Conservation (phyloP, 37 sponge, comb jelly and placozoan species). For the Agelas oroides region DNA sequence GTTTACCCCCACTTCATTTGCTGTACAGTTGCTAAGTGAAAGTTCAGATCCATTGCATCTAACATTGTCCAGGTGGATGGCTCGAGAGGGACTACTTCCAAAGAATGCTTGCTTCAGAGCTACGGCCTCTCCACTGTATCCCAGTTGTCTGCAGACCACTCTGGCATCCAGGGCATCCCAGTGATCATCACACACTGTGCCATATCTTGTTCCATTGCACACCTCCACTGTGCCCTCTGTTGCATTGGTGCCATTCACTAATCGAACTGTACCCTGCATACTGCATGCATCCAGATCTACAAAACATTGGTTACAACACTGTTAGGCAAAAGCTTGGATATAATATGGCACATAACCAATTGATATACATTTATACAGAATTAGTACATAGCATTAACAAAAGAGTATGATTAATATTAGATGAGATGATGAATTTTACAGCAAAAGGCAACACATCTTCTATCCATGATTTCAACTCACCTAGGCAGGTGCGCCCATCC, state of each 20-base stretch:
- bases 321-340: no score
- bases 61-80: background rate
- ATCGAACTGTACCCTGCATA: background rate
- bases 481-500: background rate
- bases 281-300: background rate
- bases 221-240: conserved; percentile 16
- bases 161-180: conserved; percentile 33
- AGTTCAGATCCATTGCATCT: conserved; percentile 38
- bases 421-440: no score
- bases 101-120: background rate
- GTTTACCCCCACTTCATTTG: background rate
- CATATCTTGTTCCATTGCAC: conserved; percentile 3
- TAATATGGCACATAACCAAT: no score
- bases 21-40: conserved; percentile 15
- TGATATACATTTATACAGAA: no score
- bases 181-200: conserved; percentile 27
- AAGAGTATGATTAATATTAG: no score
- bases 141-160: conserved; percentile 18
- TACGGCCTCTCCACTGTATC: background rate
- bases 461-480: background rate
- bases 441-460: no score
- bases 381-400: no score
- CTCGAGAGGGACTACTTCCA: background rate
- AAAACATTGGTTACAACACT: background rate
- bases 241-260: conserved; percentile 13